phyloP scores from a whole-genome alignment of 2,888 invertebrate species.

The Stenodema calcarata region DNA sequence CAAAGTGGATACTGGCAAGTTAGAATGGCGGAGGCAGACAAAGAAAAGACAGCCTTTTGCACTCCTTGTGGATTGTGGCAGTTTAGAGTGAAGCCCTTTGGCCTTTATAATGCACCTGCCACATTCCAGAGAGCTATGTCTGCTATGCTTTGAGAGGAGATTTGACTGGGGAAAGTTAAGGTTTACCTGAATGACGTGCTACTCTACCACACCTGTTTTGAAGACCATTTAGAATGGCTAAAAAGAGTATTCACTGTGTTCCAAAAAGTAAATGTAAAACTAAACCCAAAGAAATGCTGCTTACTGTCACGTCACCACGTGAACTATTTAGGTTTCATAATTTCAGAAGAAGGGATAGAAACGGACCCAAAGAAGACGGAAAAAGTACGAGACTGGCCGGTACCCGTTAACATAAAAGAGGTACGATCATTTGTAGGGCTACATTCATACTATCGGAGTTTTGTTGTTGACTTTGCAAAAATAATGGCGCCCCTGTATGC shows the following conservation, averaged over 20 bases:
- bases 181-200: not conserved
- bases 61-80: not conserved
- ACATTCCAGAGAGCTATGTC: conserved; percentile 26
- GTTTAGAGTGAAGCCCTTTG: not conserved
- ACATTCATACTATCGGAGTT: not conserved
- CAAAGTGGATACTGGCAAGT: not conserved
- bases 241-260: not conserved
- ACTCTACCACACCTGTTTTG: not conserved
- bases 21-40: not conserved
- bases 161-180: not conserved
- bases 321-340: not conserved
- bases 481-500: not conserved
- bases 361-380: not conserved
- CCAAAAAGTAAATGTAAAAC: not conserved
- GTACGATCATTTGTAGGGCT: not conserved
- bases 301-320: not conserved
- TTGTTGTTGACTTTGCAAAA: not conserved
- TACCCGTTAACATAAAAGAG: not conserved
- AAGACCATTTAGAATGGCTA: not conserved
- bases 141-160: not conserved
- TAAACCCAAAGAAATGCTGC: conserved; percentile 25
- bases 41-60: conserved; percentile 16
- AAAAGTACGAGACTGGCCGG: not conserved
- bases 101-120: not conserved
- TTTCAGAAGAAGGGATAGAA: not conserved